Evolutionary conservation across 2,113 vertebrate genomes (phyloP).

Genomic region (Chloropsis cyanopogon): DNA sequence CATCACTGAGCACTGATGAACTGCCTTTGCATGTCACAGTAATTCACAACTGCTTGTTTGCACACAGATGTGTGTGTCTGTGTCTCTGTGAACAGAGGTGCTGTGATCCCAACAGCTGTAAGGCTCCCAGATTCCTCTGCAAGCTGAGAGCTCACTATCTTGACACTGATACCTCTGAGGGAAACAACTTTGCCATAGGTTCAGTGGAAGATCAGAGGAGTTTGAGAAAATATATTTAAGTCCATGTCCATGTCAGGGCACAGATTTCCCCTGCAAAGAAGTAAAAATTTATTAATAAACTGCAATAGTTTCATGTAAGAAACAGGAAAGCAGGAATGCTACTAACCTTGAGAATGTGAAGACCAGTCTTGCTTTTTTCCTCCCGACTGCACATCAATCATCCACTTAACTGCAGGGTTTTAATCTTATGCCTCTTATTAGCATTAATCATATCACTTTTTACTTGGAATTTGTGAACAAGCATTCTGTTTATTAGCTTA

Average conservation of each 20-base stretch:
- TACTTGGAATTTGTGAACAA: conserved; percentile 1
- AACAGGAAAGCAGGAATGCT: neutral
- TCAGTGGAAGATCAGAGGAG: neutral
- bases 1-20: neutral
- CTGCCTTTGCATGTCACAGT: neutral
- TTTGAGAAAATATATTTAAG: neutral
- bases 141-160: neutral
- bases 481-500: conserved; percentile 22
- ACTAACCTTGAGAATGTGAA: conserved; percentile 40
- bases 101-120: neutral
- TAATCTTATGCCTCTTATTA: neutral
- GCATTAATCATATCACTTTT: neutral
- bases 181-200: neutral
- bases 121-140: neutral
- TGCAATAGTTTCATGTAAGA: neutral
- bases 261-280: conserved; percentile 61
- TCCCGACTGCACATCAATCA: neutral
- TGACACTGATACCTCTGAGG: neutral
- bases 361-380: neutral
- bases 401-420: neutral
- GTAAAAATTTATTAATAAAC: conserved; percentile 50
- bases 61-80: rapidly evolving
- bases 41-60: neutral
- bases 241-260: conserved; percentile 37
- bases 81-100: neutral